Evolutionary conservation across 2,113 vertebrate species (phyloP).

Genomic region (Delphinapterus leucas): DNA sequence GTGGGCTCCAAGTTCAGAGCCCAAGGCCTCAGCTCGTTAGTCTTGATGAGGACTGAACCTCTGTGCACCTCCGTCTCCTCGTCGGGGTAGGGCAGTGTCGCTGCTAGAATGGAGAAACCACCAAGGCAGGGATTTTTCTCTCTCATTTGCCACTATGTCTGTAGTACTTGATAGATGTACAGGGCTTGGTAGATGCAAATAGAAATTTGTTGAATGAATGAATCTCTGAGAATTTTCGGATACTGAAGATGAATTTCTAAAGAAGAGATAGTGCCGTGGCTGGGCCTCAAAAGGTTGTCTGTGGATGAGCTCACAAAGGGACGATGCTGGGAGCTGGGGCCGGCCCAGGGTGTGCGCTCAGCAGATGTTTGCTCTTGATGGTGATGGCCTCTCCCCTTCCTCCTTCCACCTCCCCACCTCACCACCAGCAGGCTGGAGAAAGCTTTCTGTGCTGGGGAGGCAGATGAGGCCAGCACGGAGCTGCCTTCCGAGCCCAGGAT

Average conservation of each 20-base stretch:
- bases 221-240: neutral
- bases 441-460: neutral
- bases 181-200: neutral
- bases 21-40: fast-evolving
- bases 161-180: neutral
- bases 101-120: too few relatives aligned
- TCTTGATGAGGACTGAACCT: neutral
- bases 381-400: too few relatives aligned
- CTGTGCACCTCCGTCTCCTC: neutral
- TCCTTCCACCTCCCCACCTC: fast-evolving
- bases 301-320: neutral
- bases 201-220: neutral
- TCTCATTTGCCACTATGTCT: fast-evolving
- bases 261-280: neutral
- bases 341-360: fast-evolving
- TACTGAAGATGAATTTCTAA: neutral
- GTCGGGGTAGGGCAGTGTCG: fast-evolving
- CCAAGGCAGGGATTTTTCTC: fast-evolving
- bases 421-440: neutral
- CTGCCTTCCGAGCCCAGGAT: neutral
- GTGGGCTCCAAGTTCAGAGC: neutral
- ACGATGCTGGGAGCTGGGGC: neutral
- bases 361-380: neutral
- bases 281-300: fast-evolving
- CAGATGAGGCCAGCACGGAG: fast-evolving